Conservation (phyloP, 2,888 invertebrate species). For the Chironomus tentans region DNA sequence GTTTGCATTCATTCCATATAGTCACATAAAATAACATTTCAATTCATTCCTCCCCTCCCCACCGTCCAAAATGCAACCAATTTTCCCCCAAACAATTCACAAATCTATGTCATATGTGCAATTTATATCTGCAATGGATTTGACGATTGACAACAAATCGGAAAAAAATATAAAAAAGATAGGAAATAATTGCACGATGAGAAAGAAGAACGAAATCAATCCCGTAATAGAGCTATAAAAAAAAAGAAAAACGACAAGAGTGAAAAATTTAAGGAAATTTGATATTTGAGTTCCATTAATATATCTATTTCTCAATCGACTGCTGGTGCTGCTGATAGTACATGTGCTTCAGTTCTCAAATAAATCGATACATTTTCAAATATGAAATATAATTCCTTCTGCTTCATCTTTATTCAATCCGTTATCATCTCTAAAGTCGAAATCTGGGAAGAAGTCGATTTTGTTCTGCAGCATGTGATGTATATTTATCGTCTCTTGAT, state of each 20-base stretch:
- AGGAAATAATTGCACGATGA: neutral
- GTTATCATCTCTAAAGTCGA: neutral
- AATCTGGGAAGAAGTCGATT: neutral
- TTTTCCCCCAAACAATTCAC: too few species aligned
- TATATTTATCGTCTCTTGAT: neutral
- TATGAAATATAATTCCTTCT: too few species aligned
- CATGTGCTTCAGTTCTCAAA: neutral
- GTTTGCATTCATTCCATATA: too few species aligned
- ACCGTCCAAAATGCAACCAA: too few species aligned
- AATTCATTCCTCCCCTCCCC: too few species aligned
- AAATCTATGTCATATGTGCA: too few species aligned
- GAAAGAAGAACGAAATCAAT: conserved; percentile 12
- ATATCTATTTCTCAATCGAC: too few species aligned
- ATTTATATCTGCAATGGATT: too few species aligned
- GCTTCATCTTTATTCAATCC: too few species aligned
- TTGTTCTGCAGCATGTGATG: neutral
- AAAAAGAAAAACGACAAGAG: neutral
- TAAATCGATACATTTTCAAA: conserved; percentile 5
- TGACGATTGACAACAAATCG: too few species aligned
- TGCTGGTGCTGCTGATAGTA: too few species aligned
- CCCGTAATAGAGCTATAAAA: conserved; percentile 22
- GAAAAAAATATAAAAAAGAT: neutral
- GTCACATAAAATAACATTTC: too few species aligned
- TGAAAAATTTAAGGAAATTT: neutral
- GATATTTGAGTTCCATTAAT: conserved; percentile 6